These are phyloP conservation scores for Notarius quadriscutis DNA, from an alignment of 2,113 vertebrate genomes.

Conservation along the genomic window DNA sequence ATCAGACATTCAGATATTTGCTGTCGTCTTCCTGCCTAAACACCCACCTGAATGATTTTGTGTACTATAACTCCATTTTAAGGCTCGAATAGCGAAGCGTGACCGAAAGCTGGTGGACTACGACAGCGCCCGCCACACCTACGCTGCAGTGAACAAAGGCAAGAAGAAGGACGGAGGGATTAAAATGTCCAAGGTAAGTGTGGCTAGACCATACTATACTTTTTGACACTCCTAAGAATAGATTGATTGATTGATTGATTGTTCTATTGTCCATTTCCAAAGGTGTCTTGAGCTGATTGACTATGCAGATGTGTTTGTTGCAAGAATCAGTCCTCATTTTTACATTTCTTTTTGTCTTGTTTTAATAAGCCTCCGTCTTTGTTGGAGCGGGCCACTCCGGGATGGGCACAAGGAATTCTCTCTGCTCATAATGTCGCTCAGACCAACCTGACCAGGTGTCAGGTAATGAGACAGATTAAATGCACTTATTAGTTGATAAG, in stretches of 20 bases:
- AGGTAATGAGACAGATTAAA: slow-evolving; percentile 79
- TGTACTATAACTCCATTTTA: slow-evolving; percentile 21
- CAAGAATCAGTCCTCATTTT: slow-evolving; percentile 4
- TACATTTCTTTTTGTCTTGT: slow-evolving; percentile 43
- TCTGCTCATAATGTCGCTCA: slow-evolving; percentile 98
- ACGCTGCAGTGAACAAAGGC: slow-evolving; percentile 87
- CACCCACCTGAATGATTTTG: not conserved
- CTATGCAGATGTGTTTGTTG: not conserved
- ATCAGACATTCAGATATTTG: not conserved
- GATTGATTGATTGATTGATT: not conserved
- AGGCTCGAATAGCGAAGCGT: slow-evolving; percentile 94
- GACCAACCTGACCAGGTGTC: slow-evolving; percentile 97
- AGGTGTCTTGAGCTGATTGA: not conserved
- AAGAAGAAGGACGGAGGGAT: slow-evolving; percentile 95
- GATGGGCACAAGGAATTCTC: slow-evolving; percentile 98
- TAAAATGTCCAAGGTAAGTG: slow-evolving; percentile 92
- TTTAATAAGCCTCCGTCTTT: slow-evolving; percentile 86
- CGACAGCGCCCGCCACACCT: slow-evolving; percentile 95
- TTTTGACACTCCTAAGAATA: not conserved
- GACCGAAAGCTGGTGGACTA: slow-evolving; percentile 96
- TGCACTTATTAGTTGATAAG: not conserved
- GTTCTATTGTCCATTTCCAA: not conserved
- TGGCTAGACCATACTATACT: not conserved
- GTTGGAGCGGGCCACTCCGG: slow-evolving; percentile 96
- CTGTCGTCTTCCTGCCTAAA: not conserved